Base-by-base conservation (phyloP, 2,888 invertebrate species). In the Caenorhabditis becei region DNA sequence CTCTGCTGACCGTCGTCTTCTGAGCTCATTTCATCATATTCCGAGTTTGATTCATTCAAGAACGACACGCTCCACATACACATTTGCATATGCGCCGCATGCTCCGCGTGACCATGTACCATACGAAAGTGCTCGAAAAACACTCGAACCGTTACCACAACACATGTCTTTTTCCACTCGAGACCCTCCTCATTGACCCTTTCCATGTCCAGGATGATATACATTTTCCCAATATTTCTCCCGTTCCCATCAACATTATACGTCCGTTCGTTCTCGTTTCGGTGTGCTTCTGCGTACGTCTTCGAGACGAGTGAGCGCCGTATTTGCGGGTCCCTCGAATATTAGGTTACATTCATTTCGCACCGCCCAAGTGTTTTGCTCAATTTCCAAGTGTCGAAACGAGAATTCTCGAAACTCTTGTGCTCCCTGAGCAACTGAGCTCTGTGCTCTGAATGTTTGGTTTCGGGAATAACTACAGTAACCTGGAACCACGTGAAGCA, bases 21-120 rank as follows among this genome's bases (percentile, higher is more conserved):
- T 78, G 78, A 77, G 72, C 75, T 47, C 79, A 81, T 85, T 80
- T 91, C 89, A 92, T 92, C 74, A 74, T 69, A 69, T 59, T 63
- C 56, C 41, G 61, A 41, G 63, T 66, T 62, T 69, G 59, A 78
- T 78, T 71, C 69, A 63, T 70, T 35, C 77, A 65, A 69, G 70
- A 69, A 63, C 63, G 63, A 63, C 70, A 56, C 32, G 47, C 53
- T 32, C 62, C 35, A 28, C 5, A 18, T 23, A 44, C 11, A 16
- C 69, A 65, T 69, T 71, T 65, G 69, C 65, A 70, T 69, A 59
- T 54, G 66, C 66, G 51, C 61, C 26, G 23, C 32, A 26, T 75
- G 54, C 49, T 58, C 35, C 53, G 56, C 56, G 32, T 63, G 10
- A 54, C 14, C 37, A 59, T 75, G 47, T 56, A 70, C 69, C 69